phyloP scores from a whole-genome alignment of 2,113 vertebrate genomes.

The Zootoca vivipara region DNA sequence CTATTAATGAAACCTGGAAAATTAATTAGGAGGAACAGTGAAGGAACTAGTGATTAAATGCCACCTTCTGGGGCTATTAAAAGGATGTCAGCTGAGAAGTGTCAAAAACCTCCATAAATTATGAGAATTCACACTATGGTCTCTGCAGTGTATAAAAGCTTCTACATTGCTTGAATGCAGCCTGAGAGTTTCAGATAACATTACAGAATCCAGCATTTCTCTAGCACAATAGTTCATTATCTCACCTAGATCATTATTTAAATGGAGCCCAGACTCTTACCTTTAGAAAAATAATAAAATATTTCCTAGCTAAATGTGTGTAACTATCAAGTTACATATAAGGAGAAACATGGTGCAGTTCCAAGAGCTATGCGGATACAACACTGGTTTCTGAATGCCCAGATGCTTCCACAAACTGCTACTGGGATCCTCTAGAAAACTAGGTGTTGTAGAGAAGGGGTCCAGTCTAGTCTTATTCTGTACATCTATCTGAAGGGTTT shows the following conservation, averaged over 20 bases:
- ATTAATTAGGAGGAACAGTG: slow-evolving; percentile 47
- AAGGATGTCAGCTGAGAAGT: slow-evolving; percentile 62
- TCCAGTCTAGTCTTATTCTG: too few relatives aligned
- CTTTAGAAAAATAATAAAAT: slow-evolving; percentile 27
- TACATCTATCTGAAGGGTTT: too few relatives aligned
- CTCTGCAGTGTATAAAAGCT: slow-evolving; percentile 56
- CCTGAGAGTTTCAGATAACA: slow-evolving; percentile 35
- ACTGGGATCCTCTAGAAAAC: neutral
- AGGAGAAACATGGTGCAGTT: too few relatives aligned
- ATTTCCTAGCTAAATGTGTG: neutral
- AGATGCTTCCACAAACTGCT: neutral
- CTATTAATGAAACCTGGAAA: slow-evolving; percentile 55
- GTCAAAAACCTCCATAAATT: slow-evolving; percentile 46
- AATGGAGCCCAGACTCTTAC: slow-evolving; percentile 19
- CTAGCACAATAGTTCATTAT: neutral
- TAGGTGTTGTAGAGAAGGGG: too few relatives aligned
- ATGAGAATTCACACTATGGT: slow-evolving; percentile 45
- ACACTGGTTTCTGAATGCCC: neutral
- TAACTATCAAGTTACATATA: neutral
- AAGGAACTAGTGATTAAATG: slow-evolving; percentile 63
- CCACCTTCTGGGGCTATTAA: slow-evolving; percentile 53
- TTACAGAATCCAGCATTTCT: slow-evolving; percentile 42
- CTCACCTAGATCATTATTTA: neutral
- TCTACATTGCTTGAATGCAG: slow-evolving; percentile 44
- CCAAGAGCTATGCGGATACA: neutral